Percentiles rank a stretch among this genome's conserved stretches.
These are phyloP conservation scores for Clusia tigrina DNA, from an alignment of 2,888 invertebrate genomes.

Conservation along the genomic window DNA sequence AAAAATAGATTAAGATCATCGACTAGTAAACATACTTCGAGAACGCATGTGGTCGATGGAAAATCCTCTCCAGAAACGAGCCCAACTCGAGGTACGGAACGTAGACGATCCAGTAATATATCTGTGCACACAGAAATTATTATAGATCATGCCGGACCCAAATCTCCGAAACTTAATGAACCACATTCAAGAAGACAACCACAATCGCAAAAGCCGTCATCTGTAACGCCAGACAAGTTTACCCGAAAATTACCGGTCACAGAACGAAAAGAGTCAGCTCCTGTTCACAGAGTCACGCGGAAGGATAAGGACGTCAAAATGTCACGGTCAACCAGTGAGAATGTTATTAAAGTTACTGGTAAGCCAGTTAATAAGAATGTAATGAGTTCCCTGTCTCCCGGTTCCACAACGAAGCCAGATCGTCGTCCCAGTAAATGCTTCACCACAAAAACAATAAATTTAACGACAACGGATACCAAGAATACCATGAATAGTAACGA, in stretches of 20 bases:
- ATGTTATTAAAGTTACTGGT: constrained; percentile 66
- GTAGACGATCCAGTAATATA: constrained; percentile 58
- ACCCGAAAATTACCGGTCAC: constrained; percentile 59
- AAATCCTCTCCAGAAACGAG: constrained; percentile 51
- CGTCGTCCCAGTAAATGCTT: constrained; percentile 64
- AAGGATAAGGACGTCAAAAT: constrained; percentile 66
- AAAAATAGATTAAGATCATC: constrained; percentile 55
- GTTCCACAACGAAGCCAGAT: constrained; percentile 28
- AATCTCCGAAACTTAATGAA: constrained; percentile 35
- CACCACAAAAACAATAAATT: constrained; percentile 67
- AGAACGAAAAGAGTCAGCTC: constrained; percentile 63
- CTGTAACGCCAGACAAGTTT: constrained; percentile 40
- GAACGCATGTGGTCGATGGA: constrained; percentile 46
- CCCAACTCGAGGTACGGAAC: constrained; percentile 49
- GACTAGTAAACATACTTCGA: constrained; percentile 45
- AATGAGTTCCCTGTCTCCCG: constrained; percentile 42
- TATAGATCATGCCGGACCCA: constrained; percentile 53
- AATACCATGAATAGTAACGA: constrained; percentile 67
- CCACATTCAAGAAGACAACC: constrained; percentile 29
- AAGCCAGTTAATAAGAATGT: constrained; percentile 46
- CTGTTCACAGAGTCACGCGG: constrained; percentile 63
- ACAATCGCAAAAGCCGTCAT: constrained; percentile 28
- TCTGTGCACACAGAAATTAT: constrained; percentile 58
- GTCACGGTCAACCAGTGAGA: constrained; percentile 69
- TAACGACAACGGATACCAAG: constrained; percentile 62